Percentiles rank a stretch among this genome's conserved stretches.
Conservation (phyloP, 2,888 invertebrate species). For the Digitonthophagus gazella region DNA sequence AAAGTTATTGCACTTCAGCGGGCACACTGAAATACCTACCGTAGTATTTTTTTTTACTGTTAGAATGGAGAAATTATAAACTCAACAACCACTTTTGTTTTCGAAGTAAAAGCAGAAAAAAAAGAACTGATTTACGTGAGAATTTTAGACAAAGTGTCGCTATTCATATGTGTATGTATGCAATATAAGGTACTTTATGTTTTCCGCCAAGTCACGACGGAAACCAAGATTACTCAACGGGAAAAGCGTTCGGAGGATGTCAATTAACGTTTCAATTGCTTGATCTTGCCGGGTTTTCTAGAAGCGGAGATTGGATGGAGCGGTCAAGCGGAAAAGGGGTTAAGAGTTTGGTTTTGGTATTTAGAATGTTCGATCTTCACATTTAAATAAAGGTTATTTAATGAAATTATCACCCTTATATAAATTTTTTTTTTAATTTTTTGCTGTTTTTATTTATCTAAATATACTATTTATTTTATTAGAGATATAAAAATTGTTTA, state of each 20-base stretch:
- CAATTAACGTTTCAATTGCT: neutral
- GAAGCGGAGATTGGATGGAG: neutral
- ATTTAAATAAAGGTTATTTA: too few species aligned
- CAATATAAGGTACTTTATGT: neutral
- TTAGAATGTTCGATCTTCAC: too few species aligned
- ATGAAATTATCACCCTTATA: too few species aligned
- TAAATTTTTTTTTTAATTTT: too few species aligned
- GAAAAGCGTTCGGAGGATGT: neutral
- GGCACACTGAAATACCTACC: too few species aligned
- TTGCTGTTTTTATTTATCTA: too few species aligned
- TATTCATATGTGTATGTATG: neutral
- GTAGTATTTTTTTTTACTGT: too few species aligned
- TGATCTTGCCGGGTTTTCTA: neutral
- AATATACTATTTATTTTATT: too few species aligned
- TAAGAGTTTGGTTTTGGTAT: too few species aligned
- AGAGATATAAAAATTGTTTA: too few species aligned
- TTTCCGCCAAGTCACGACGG: neutral
- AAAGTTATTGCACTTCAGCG: neutral
- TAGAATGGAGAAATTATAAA: neutral
- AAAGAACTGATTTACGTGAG: neutral
- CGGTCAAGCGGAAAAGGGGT: neutral
- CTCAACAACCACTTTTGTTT: neutral
- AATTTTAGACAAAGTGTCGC: neutral
- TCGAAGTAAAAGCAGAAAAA: neutral
- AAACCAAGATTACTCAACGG: neutral